A percentile compares a stretch with the other conserved stretches of the same genome.
Evolutionary conservation across 2,888 invertebrate species (phyloP).

Genomic region (Papilio protenor): DNA sequence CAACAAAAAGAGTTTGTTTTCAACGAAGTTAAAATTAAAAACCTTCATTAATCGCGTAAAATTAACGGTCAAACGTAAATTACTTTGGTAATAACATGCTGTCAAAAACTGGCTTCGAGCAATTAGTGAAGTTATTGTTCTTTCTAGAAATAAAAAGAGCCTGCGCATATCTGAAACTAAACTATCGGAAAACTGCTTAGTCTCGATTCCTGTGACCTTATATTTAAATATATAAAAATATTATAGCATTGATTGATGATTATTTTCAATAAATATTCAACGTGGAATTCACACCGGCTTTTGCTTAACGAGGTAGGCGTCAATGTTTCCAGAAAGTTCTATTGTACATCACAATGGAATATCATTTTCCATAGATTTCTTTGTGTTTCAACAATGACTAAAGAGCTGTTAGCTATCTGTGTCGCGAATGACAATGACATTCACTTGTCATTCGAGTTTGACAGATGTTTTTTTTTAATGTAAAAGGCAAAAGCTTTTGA

Average conservation of each 20-base stretch:
- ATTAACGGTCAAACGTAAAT: no score
- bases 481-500: neutral
- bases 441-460: constrained; percentile 3
- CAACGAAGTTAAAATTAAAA: no score
- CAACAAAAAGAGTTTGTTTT: no score
- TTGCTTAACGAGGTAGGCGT: constrained; percentile 26
- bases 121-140: no score
- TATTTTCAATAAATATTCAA: neutral
- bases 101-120: no score
- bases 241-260: neutral
- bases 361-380: constrained; percentile 16
- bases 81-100: no score
- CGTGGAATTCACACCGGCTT: neutral
- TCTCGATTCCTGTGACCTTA: no score
- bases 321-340: constrained; percentile 12
- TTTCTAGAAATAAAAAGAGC: no score
- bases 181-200: no score
- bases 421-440: neutral
- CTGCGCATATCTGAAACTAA: no score
- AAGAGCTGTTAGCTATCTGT: constrained; percentile 12
- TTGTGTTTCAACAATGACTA: constrained; percentile 35
- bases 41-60: no score
- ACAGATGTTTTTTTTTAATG: constrained; percentile 3
- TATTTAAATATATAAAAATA: neutral
- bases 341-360: constrained; percentile 17